phyloP scores from a whole-genome alignment of 1,140 invertebrate species.

The Acromyrmex echinatior region DNA sequence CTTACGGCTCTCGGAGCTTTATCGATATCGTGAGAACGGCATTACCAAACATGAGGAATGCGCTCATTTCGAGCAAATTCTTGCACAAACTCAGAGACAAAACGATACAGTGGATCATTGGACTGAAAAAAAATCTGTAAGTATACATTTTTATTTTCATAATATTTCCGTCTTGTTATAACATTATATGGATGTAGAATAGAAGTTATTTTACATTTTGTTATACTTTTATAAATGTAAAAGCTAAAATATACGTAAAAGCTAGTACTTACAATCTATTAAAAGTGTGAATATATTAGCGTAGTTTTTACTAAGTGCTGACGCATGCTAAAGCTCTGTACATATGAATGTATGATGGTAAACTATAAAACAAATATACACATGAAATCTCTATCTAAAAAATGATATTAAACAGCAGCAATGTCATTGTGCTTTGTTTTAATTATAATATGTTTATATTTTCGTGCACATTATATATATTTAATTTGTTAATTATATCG shows the following conservation, averaged over 20 bases:
- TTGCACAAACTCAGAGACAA: conserved; percentile 84
- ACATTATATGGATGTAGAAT: conserved; percentile 2
- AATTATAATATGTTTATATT: conserved; percentile 1
- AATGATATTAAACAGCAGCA: background rate
- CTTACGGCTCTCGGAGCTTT: conserved; percentile 93
- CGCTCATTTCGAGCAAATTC: conserved; percentile 92
- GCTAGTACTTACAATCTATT: background rate
- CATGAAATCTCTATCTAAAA: background rate
- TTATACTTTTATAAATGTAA: background rate
- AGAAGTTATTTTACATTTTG: background rate
- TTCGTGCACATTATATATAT: background rate
- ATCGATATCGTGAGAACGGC: conserved; percentile 93
- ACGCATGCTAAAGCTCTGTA: background rate
- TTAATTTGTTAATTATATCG: conserved; percentile 6
- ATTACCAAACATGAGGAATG: conserved; percentile 93
- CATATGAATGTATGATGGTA: conserved; percentile 25
- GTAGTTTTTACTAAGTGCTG: background rate
- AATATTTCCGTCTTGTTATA: conserved; percentile 18
- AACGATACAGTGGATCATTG: conserved; percentile 83
- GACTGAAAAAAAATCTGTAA: conserved; percentile 88
- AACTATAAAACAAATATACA: background rate
- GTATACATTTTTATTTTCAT: conserved; percentile 78
- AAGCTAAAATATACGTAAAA: conserved; percentile 36
- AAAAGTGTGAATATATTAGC: background rate
- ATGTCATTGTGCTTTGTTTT: conserved; percentile 28